These are phyloP conservation scores for Drosophila nigricruria DNA, from an alignment of 2,888 invertebrate genomes.

Conservation along the genomic window DNA sequence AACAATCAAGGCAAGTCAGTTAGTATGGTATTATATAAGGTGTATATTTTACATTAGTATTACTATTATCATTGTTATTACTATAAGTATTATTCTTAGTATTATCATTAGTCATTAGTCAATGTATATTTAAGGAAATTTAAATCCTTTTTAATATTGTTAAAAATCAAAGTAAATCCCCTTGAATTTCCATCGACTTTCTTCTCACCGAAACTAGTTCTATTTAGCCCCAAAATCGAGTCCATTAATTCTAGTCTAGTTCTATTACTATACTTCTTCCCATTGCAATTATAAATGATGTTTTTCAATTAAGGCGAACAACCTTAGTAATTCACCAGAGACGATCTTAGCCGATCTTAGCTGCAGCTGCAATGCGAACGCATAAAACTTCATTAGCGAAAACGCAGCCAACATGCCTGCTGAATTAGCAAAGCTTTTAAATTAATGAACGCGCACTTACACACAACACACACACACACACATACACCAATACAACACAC, in stretches of 20 bases:
- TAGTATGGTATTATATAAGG: background rate
- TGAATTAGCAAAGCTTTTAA: constrained; percentile 74
- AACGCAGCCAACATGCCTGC: constrained; percentile 36
- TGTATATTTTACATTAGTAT: background rate
- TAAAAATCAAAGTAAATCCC: background rate
- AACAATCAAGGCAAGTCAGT: background rate
- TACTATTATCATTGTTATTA: background rate
- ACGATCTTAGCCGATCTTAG: background rate
- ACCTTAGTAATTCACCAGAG: constrained; percentile 33
- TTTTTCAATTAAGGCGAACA: constrained; percentile 54
- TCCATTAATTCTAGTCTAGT: constrained; percentile 17
- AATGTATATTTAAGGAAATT: too few species aligned
- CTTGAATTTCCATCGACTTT: background rate
- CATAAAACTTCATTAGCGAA: constrained; percentile 77
- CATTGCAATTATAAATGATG: constrained; percentile 50
- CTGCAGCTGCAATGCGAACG: constrained; percentile 63
- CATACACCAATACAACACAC: background rate
- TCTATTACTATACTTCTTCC: background rate
- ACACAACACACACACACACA: constrained; percentile 13
- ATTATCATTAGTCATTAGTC: background rate
- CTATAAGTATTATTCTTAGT: background rate
- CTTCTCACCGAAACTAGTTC: background rate
- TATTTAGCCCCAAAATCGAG: background rate
- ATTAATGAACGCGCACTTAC: constrained; percentile 65
- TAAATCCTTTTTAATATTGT: too few species aligned